Evolutionary conservation across 2,797 vertebrate species (phyloP).

Genomic region (Mastacembelus armatus): DNA sequence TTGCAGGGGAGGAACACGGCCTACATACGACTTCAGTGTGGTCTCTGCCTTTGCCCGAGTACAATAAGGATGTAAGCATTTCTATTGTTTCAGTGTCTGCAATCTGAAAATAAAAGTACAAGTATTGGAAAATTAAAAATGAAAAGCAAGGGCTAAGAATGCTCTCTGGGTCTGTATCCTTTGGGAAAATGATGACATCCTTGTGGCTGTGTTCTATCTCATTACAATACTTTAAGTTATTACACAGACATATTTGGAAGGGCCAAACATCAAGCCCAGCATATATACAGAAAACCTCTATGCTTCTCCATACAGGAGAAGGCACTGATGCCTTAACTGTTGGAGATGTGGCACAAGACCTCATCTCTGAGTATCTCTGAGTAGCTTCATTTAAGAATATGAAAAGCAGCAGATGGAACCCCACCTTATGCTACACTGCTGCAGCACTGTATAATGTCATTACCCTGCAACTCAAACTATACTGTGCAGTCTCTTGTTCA

Average conservation of each 20-base stretch:
- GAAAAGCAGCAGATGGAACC: slow-evolving; percentile 37
- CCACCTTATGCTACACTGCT: slow-evolving; percentile 19
- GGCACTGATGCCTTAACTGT: slow-evolving; percentile 1
- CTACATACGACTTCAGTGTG: slow-evolving; percentile 55
- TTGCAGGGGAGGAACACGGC: slow-evolving; percentile 18
- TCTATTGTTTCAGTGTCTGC: slow-evolving; percentile 3
- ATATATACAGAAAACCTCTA: neutral
- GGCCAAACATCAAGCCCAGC: neutral
- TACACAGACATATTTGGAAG: too few relatives aligned
- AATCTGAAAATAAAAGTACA: slow-evolving; percentile 23
- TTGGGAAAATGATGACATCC: slow-evolving; percentile 11
- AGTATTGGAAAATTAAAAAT: too few relatives aligned
- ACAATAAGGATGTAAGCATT: slow-evolving; percentile 55
- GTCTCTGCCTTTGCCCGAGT: slow-evolving; percentile 40
- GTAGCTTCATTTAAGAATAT: slow-evolving; percentile 54
- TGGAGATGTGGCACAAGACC: slow-evolving; percentile 46
- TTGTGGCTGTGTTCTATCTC: slow-evolving; percentile 6
- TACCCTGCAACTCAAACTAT: slow-evolving; percentile 32
- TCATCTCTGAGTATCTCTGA: slow-evolving; percentile 48
- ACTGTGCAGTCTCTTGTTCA: slow-evolving; percentile 1
- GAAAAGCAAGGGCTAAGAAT: slow-evolving; percentile 1
- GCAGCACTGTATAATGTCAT: slow-evolving; percentile 30
- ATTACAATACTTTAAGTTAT: too few relatives aligned
- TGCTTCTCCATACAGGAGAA: neutral
- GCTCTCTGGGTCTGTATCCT: slow-evolving; percentile 10